These are phyloP conservation scores for Leuctra nigra DNA, from an alignment of 2,888 invertebrate genomes.

Conservation along the genomic window DNA sequence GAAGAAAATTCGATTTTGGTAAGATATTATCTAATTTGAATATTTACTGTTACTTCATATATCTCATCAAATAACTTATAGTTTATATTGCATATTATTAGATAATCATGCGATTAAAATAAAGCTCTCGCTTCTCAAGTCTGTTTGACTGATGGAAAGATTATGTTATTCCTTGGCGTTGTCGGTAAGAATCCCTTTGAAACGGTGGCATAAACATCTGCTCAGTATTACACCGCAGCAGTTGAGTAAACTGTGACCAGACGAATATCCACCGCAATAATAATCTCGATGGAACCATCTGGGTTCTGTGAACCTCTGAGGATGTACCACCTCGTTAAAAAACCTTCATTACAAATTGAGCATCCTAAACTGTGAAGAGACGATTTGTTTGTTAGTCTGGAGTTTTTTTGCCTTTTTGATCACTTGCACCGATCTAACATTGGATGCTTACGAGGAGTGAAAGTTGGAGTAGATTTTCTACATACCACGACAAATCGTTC, in stretches of 20 bases:
- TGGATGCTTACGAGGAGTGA: too few relatives aligned
- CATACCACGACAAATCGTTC: too few relatives aligned
- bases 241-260: constrained; percentile 15
- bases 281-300: constrained; percentile 14
- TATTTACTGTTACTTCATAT: too few relatives aligned
- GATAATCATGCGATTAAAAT: too few relatives aligned
- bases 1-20: too few relatives aligned
- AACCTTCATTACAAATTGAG: constrained; percentile 18
- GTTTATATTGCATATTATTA: too few relatives aligned
- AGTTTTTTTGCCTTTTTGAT: constrained; percentile 12
- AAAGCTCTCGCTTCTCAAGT: not conserved
- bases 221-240: not conserved
- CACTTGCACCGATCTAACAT: too few relatives aligned
- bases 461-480: too few relatives aligned
- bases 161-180: not conserved
- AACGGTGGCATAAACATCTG: constrained; percentile 3
- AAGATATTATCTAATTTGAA: too few relatives aligned
- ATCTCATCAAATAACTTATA: too few relatives aligned
- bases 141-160: not conserved
- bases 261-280: constrained; percentile 17
- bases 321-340: constrained; percentile 14
- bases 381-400: constrained; percentile 21
- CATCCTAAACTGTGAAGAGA: constrained; percentile 23
- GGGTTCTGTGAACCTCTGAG: constrained; percentile 3
- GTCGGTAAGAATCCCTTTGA: constrained; percentile 12